phyloP scores from a whole-genome alignment of 2,888 invertebrate species.

The Bellardia bayeri region DNA sequence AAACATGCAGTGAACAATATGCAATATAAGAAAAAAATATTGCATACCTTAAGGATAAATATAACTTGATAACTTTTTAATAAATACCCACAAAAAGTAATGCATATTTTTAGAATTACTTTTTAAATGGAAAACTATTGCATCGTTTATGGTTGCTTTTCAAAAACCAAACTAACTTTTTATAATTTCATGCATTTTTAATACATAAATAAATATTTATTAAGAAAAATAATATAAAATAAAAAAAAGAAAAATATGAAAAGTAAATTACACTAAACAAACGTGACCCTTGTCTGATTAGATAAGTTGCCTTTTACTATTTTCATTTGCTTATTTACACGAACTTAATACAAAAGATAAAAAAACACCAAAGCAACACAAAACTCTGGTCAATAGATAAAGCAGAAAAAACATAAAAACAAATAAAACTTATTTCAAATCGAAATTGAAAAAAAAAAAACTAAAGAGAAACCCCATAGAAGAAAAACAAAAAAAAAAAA shows the following conservation, averaged over 20 bases:
- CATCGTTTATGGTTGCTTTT: slow-evolving; percentile 10
- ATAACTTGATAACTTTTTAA: slow-evolving; percentile 30
- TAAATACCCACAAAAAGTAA: slow-evolving; percentile 10
- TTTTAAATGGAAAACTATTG: slow-evolving; percentile 10
- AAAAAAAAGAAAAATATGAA: slow-evolving; percentile 2
- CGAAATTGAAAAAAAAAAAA: slow-evolving; percentile 61
- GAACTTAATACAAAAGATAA: slow-evolving; percentile 10
- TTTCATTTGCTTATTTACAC: slow-evolving; percentile 42
- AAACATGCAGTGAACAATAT: background rate
- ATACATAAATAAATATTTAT: slow-evolving; percentile 1
- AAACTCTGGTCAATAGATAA: slow-evolving; percentile 56
- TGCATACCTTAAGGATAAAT: slow-evolving; percentile 45
- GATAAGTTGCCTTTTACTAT: slow-evolving; percentile 50
- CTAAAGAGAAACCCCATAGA: slow-evolving; percentile 6
- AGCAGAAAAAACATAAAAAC: slow-evolving; percentile 17
- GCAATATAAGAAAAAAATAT: slow-evolving; percentile 15
- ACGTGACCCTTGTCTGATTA: slow-evolving; percentile 69
- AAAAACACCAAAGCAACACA: background rate
- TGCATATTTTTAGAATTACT: slow-evolving; percentile 38
- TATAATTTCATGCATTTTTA: background rate
- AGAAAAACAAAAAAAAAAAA: slow-evolving; percentile 7
- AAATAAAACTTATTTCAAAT: slow-evolving; percentile 37
- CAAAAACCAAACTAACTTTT: background rate
- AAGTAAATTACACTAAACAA: slow-evolving; percentile 52
- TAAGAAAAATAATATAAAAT: background rate